phyloP scores from a whole-genome alignment of 2,888 invertebrate species.

The Chirona hameri region DNA sequence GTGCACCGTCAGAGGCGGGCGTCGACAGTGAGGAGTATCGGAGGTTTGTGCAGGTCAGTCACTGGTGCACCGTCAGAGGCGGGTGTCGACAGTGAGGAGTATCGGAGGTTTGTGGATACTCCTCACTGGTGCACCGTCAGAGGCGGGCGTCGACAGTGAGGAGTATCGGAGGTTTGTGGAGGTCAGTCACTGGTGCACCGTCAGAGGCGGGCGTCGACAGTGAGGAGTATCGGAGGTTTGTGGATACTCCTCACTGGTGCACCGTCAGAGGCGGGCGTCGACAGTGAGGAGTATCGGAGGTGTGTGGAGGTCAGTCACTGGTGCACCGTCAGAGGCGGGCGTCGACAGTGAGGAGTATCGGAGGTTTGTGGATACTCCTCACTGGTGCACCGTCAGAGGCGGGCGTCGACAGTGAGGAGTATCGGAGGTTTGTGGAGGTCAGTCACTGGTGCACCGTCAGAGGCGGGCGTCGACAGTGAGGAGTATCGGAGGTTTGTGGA shows the following conservation, averaged over 20 bases:
- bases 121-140: no score
- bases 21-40: slow-evolving; percentile 65
- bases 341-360: slow-evolving; percentile 65
- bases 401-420: slow-evolving; percentile 65
- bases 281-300: slow-evolving; percentile 63
- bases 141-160: slow-evolving; percentile 64
- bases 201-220: slow-evolving; percentile 67
- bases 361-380: slow-evolving; percentile 61
- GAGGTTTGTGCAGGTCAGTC: slow-evolving; percentile 61
- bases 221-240: slow-evolving; percentile 63
- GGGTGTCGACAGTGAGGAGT: slow-evolving; percentile 65
- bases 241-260: no score
- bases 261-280: slow-evolving; percentile 67
- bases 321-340: slow-evolving; percentile 71
- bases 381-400: no score
- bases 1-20: slow-evolving; percentile 71
- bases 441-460: no score
- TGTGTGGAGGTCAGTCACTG: no score
- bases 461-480: slow-evolving; percentile 64
- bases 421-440: slow-evolving; percentile 61
- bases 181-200: no score
- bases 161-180: slow-evolving; percentile 64
- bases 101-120: slow-evolving; percentile 61
- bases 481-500: slow-evolving; percentile 64
- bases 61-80: no score